Percentiles rank a stretch among this genome's conserved stretches.
These are phyloP conservation scores for Crotalus adamanteus DNA, from an alignment of 2,797 vertebrate genomes.

Conservation along the genomic window DNA sequence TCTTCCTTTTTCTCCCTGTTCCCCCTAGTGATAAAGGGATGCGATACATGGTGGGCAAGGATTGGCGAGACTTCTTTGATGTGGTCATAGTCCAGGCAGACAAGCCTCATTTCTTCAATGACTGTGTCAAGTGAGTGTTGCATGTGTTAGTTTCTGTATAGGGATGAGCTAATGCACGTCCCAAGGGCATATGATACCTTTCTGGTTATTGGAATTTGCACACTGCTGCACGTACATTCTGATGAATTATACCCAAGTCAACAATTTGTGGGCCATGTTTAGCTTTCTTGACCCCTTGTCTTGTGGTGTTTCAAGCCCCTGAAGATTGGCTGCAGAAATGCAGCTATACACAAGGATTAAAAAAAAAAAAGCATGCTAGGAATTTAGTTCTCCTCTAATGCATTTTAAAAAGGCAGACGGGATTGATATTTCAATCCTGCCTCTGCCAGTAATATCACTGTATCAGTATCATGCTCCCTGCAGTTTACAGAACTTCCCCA, in stretches of 20 bases:
- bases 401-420: not conserved
- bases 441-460: not conserved
- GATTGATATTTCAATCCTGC: not conserved
- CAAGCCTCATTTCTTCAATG: conserved; percentile 87
- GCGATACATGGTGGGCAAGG: conserved; percentile 83
- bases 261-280: not conserved
- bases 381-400: not conserved
- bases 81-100: conserved; percentile 85
- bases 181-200: not conserved
- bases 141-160: not conserved
- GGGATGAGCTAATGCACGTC: not conserved
- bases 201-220: not conserved
- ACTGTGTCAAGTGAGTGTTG: conserved; percentile 81
- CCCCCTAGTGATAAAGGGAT: conserved; percentile 81
- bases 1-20: not conserved
- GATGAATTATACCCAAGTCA: not conserved
- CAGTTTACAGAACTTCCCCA: not conserved
- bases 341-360: not conserved
- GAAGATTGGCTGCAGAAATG: not conserved
- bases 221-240: not conserved
- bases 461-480: not conserved
- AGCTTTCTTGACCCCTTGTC: not conserved
- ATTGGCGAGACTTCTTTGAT: conserved; percentile 86
- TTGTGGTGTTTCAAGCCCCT: not conserved
- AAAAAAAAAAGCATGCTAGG: not conserved